phyloP scores from a whole-genome alignment of 2,888 invertebrate genomes.

The Eristalinus sepulchralis region DNA sequence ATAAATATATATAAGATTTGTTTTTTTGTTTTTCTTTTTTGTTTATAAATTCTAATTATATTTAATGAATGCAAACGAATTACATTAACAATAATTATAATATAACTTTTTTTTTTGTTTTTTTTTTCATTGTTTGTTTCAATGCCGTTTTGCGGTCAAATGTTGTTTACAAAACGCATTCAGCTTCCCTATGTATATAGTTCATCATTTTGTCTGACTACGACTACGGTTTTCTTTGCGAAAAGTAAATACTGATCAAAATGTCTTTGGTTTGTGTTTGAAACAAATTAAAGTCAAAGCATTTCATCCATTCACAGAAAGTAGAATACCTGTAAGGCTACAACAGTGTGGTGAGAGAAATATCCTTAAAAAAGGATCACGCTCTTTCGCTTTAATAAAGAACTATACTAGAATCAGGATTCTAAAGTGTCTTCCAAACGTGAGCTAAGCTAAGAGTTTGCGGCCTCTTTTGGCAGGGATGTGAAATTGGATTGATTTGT shows the following conservation, averaged over 20 bases:
- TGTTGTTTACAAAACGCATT: constrained; percentile 58
- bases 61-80: constrained; percentile 64
- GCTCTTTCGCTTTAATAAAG: not conserved
- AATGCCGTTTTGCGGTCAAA: constrained; percentile 33
- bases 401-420: not conserved
- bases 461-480: not conserved
- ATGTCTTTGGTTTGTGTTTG: not conserved
- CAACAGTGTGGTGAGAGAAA: constrained; percentile 22
- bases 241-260: constrained; percentile 45
- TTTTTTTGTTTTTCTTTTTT: constrained; percentile 15
- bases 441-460: not conserved
- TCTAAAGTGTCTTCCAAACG: not conserved
- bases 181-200: constrained; percentile 72
- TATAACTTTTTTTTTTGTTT: constrained; percentile 21
- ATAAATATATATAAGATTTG: constrained; percentile 53
- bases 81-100: constrained; percentile 51
- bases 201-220: constrained; percentile 50
- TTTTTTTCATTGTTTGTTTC: constrained; percentile 5
- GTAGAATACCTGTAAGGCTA: constrained; percentile 68
- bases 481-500: not conserved
- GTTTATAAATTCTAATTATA: constrained; percentile 19
- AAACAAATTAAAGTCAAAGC: constrained; percentile 52
- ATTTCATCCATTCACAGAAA: constrained; percentile 62
- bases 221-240: constrained; percentile 17
- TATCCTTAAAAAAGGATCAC: not conserved